Conservation (phyloP, 2,797 vertebrate genomes). For the Onychomys leucogaster region DNA sequence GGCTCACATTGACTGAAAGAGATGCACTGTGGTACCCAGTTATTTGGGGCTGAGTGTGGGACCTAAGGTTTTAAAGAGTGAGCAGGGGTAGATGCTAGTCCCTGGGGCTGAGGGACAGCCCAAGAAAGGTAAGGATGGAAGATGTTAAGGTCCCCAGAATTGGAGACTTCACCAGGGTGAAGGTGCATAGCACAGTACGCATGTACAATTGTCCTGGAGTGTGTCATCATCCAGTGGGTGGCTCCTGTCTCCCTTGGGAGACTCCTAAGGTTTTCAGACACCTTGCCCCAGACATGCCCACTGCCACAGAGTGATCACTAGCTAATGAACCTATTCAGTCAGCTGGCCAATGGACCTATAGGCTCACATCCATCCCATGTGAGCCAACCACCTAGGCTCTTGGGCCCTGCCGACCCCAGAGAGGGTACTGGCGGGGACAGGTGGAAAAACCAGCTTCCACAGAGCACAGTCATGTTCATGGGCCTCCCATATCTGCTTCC, state of each 20-base stretch:
- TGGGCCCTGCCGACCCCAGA: background rate
- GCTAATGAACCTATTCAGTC: background rate
- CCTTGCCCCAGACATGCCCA: background rate
- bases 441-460: background rate
- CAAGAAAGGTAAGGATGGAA: background rate
- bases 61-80: background rate
- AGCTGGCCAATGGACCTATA: background rate
- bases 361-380: background rate
- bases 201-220: background rate
- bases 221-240: too few relatives aligned
- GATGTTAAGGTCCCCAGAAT: background rate
- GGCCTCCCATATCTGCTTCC: background rate
- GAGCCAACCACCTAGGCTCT: background rate
- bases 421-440: background rate
- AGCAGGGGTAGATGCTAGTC: background rate
- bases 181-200: rapidly evolving
- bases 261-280: background rate
- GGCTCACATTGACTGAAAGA: background rate
- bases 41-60: background rate
- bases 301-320: rapidly evolving
- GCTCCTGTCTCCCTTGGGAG: background rate
- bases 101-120: background rate
- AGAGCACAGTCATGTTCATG: background rate
- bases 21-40: background rate
- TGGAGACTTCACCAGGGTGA: background rate